A percentile compares a stretch with the other conserved stretches of the same genome.
Conservation (phyloP, 2,888 invertebrate genomes). For the Pachycephus smyrnensis region DNA sequence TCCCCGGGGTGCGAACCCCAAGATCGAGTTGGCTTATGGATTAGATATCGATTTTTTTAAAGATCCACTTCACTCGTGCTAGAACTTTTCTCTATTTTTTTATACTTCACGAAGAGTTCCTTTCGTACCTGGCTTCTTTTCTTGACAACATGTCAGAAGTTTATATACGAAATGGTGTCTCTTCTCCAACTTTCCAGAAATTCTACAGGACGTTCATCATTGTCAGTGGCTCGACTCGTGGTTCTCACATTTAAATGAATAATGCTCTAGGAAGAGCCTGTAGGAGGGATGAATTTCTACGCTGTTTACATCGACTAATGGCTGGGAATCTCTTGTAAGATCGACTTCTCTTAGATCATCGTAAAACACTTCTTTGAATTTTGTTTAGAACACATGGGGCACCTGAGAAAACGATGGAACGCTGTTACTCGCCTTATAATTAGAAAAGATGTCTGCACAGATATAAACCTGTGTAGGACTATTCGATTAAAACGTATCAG, state of each 20-base stretch:
- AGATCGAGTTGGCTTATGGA: background rate
- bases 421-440: background rate
- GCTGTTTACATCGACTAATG: conserved; percentile 2
- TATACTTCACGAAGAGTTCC: background rate
- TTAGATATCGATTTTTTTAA: background rate
- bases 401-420: background rate
- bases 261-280: background rate
- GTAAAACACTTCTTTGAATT: background rate
- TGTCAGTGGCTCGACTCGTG: background rate
- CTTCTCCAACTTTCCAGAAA: background rate
- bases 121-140: background rate
- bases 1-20: conserved; percentile 50
- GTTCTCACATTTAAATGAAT: background rate
- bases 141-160: background rate
- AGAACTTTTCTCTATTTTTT: background rate
- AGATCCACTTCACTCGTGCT: background rate
- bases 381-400: background rate
- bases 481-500: too few relatives aligned
- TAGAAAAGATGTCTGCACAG: background rate
- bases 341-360: background rate
- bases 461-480: too few relatives aligned
- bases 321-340: background rate
- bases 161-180: background rate
- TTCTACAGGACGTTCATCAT: background rate
- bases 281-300: background rate